Conservation (phyloP, 2,888 invertebrate species). For the Pandemis cinnamomeana region DNA sequence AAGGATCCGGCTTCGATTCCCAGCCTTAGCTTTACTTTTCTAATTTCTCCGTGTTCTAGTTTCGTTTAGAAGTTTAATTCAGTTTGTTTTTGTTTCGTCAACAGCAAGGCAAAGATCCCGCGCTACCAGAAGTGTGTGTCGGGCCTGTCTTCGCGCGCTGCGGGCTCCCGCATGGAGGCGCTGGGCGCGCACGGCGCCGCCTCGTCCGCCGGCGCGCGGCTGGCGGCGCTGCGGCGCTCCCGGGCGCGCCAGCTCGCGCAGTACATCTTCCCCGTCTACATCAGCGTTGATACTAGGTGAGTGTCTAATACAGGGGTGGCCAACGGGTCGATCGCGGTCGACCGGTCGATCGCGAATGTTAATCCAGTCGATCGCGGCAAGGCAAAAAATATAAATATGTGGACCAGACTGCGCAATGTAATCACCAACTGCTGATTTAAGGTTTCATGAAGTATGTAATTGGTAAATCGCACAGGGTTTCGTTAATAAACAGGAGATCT, state of each 20-base stretch:
- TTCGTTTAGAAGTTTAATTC: too few relatives aligned
- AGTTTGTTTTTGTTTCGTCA: not conserved
- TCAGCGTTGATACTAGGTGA: conserved; percentile 77
- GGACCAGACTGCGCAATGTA: too few relatives aligned
- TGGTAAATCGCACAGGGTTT: too few relatives aligned
- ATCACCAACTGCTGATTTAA: too few relatives aligned
- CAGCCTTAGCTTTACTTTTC: too few relatives aligned
- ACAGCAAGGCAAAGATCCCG: conserved; percentile 52
- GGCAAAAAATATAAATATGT: too few relatives aligned
- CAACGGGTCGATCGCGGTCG: too few relatives aligned
- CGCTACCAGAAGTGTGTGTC: conserved; percentile 76
- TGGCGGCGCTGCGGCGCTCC: conserved; percentile 70
- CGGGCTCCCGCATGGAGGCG: not conserved
- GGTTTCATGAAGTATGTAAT: too few relatives aligned
- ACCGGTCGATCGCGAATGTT: too few relatives aligned
- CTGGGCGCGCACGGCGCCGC: not conserved
- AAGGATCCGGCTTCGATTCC: not conserved
- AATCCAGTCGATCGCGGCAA: too few relatives aligned
- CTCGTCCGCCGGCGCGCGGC: not conserved
- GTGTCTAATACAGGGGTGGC: not conserved
- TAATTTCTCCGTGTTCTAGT: too few relatives aligned
- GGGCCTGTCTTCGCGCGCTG: conserved; percentile 58
- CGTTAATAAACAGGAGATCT: too few relatives aligned
- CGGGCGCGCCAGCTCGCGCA: conserved; percentile 75
- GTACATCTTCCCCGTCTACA: conserved; percentile 80